Base-by-base conservation (phyloP, 2,797 vertebrate species). In the Pangasius larnaudii region DNA sequence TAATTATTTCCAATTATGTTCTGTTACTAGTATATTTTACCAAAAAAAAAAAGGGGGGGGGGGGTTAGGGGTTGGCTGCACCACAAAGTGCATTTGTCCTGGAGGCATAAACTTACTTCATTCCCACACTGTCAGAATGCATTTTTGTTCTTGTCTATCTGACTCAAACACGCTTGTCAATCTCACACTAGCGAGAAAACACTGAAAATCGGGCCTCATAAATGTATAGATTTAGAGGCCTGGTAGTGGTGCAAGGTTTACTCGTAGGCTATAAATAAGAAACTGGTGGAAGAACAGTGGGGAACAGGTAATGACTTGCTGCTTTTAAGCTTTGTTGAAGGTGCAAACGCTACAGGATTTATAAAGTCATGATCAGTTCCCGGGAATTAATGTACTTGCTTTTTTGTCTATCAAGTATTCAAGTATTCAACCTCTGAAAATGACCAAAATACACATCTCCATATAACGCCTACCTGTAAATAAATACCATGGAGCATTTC, bases 141-240 rank as follows among this genome's bases (percentile, higher is more conserved):
- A 58, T 79, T 79, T 79, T 36, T 56, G 30, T 79, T 79, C 75
- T 33, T 79, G 77, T 58, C 51, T 79, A 33, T 79, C 51, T 58
- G 18, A 33, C 9, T 22, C 30, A 79, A 79, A 56, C 51, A 59
- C 22, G 22, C 33, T 27, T 39, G 56, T 59, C 56, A 59, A 59
- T 81, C 77, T 58, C 30, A 58, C 53, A 79, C 77, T 58, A 36
- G 51, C 11, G 30, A 58, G 51, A 79, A 75, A 58, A 79, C 51
- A 56, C 18, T 27, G 30, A 59, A 80, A 61, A 81, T 61, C 56
- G 42, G 51, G 19, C 30, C 16, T 79, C 49, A 58, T 79, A 58
- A 56, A 58, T 27, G 36, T 3, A 27, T 14, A 42, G 36, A 39
- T 61, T 61, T 81, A 59, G 19, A n/a, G 36, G 22, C 33, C 33